Evolutionary conservation across 2,888 invertebrate genomes (phyloP), one percentile per base, ranked within the genome.

Genomic region (Cotesia congregata): DNA sequence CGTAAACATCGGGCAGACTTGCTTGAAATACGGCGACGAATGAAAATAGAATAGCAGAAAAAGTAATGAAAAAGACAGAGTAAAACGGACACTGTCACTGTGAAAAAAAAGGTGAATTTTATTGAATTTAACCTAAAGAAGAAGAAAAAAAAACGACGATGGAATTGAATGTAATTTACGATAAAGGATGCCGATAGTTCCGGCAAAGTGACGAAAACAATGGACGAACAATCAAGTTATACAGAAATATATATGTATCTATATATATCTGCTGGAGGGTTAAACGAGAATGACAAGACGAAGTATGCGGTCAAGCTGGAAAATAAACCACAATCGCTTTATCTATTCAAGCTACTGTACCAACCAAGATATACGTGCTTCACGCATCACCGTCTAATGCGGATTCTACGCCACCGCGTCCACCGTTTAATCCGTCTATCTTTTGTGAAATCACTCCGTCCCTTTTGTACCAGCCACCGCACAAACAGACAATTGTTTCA

Each of bases 121-220:
- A 77, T 74, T 77, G 74, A 74, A 77, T 77, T 74, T 74, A 74
- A 77, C 67, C 74, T 77, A 15, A 59, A 76, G 50, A 60, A 59
- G 67, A 69, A 40, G 61, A 73, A 40, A 69, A 40, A 39, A 73
- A 40, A 60, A 50, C 12, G 60, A 71, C 9, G 17, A 69, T 50
- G n/a, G 50, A 30, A 67, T 72, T 76, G 30, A 67, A 64, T 67
- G 72, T 72, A 76, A 76, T 76, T 76, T 68, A 76, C 41, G 68
- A 50, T 30, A 30, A 72, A 65, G 65, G 71, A 59, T 65, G 60
- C 71, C 70, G 38, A 39, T 71, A 59, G 70, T 71, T 15, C 64
- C 41, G 9, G 71, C 30, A 65, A 64, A 40, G 38, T 40, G 64
- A 65, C 15, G 60, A 20, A 72, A 40, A 41, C 60, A 70, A 65